phyloP scores from a whole-genome alignment of 1,140 invertebrate species.

The Bathynomus jamesi region DNA sequence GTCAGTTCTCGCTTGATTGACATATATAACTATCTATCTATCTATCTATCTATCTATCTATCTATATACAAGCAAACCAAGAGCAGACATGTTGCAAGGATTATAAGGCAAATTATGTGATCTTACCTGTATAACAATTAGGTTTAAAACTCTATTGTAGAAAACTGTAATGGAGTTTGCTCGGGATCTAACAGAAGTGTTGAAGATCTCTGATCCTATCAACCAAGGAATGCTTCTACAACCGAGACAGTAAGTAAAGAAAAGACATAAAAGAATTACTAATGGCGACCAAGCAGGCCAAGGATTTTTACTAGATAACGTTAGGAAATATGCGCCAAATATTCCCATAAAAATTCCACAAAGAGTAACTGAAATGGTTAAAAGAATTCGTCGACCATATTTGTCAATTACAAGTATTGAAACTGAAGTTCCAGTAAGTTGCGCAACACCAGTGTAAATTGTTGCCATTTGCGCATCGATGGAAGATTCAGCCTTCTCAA shows the following conservation, averaged over 20 bases:
- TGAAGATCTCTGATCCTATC: constrained; percentile 20
- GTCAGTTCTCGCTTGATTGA: too few species aligned
- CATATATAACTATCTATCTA: too few species aligned
- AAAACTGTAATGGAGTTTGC: constrained; percentile 17
- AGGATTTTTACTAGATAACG: neutral
- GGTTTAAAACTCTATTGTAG: constrained; percentile 21
- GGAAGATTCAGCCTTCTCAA: constrained; percentile 10
- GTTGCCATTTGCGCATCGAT: constrained; percentile 11
- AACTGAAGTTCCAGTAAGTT: constrained; percentile 11
- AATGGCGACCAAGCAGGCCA: constrained; percentile 24
- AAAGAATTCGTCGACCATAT: constrained; percentile 15
- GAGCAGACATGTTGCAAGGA: too few species aligned
- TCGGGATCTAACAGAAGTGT: constrained; percentile 24
- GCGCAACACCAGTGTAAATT: constrained; percentile 17
- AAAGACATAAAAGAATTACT: constrained; percentile 3
- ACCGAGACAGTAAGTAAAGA: constrained; percentile 19
- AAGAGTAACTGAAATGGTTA: neutral
- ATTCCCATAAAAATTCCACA: neutral
- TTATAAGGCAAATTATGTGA: too few species aligned
- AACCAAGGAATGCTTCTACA: constrained; percentile 25
- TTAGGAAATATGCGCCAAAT: neutral
- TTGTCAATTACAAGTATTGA: constrained; percentile 16
- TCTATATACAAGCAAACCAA: too few species aligned
- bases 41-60: too few species aligned
- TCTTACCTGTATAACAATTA: constrained; percentile 21